Evolutionary conservation across 2,113 vertebrate species (phyloP).

Genomic region (Bothrops jararaca): DNA sequence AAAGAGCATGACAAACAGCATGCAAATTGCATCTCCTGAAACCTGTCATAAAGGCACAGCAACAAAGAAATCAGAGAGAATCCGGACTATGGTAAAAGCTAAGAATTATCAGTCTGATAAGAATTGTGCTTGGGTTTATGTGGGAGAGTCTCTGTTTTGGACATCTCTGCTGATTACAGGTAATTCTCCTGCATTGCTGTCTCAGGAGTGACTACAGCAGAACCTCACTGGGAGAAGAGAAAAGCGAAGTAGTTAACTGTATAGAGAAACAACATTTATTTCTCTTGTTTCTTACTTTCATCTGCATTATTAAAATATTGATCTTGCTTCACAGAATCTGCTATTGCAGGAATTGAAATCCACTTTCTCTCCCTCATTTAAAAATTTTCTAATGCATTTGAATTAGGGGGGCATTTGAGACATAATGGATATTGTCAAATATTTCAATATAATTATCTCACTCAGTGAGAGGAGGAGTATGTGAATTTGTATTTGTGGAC

Average conservation of each 20-base stretch:
- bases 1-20: conserved; percentile 32
- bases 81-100: background rate
- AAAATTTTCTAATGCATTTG: background rate
- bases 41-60: conserved; percentile 9
- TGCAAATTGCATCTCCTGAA: conserved; percentile 24
- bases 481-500: background rate
- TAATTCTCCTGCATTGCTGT: background rate
- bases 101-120: background rate
- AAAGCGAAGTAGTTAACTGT: background rate
- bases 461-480: background rate
- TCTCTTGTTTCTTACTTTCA: background rate
- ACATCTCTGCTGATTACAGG: background rate
- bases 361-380: background rate
- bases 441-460: background rate
- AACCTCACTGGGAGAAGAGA: background rate
- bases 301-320: background rate
- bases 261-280: background rate
- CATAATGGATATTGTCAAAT: background rate
- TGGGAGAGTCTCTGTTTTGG: background rate
- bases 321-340: background rate
- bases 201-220: background rate
- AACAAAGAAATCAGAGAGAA: conserved; percentile 10
- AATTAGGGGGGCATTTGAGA: background rate
- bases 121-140: background rate
- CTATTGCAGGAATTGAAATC: background rate